A percentile compares a stretch with the other conserved stretches of the same genome.
Evolutionary conservation across 2,888 invertebrate species (phyloP).

Genomic region (Graphium colonna): DNA sequence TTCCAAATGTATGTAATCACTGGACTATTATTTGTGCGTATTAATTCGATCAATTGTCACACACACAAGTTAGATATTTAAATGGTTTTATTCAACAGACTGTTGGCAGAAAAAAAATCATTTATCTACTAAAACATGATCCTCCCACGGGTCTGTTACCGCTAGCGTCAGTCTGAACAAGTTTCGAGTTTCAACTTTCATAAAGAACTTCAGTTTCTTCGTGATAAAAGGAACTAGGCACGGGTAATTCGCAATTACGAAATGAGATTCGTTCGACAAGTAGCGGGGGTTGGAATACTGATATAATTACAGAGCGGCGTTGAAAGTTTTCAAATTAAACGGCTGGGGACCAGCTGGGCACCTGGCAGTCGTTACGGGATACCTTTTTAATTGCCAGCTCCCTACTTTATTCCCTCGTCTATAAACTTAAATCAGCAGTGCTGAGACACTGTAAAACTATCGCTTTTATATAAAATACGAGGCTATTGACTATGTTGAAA

Average conservation of each 20-base stretch:
- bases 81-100: too few relatives aligned
- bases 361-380: conserved; percentile 17
- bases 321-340: conserved; percentile 23
- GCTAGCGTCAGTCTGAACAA: not conserved
- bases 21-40: too few relatives aligned
- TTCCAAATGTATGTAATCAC: too few relatives aligned
- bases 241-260: conserved; percentile 7
- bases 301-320: conserved; percentile 18
- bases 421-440: too few relatives aligned
- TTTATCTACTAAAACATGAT: too few relatives aligned
- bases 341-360: conserved; percentile 4
- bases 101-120: not conserved
- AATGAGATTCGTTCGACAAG: conserved; percentile 10
- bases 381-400: too few relatives aligned
- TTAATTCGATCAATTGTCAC: too few relatives aligned
- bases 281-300: not conserved
- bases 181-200: not conserved
- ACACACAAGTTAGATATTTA: too few relatives aligned
- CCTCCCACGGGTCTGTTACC: not conserved
- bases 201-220: conserved; percentile 6
- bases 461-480: too few relatives aligned
- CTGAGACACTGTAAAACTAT: too few relatives aligned
- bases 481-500: too few relatives aligned
- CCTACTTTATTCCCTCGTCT: too few relatives aligned
- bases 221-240: conserved; percentile 14